phyloP scores from a whole-genome alignment of 2,113 vertebrate genomes.

The Cinclus mexicanus region DNA sequence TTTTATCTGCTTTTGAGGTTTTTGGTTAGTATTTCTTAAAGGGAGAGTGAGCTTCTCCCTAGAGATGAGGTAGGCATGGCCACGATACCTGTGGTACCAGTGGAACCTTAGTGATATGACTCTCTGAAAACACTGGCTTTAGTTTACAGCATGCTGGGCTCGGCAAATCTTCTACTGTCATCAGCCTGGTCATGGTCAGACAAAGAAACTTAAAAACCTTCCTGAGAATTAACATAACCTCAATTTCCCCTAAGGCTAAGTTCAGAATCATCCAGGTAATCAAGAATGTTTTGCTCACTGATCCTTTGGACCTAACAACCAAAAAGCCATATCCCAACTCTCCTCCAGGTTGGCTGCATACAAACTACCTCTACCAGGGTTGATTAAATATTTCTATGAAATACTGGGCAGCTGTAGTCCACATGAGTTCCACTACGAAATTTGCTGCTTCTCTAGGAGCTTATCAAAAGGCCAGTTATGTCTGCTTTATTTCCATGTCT shows the following conservation, averaged over 20 bases:
- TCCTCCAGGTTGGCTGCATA: not conserved
- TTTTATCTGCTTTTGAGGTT: not conserved
- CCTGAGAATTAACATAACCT: not conserved
- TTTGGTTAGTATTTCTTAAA: not conserved
- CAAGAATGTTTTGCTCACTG: not conserved
- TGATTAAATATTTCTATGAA: not conserved
- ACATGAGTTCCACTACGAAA: not conserved
- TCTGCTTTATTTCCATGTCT: not conserved
- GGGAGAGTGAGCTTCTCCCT: not conserved
- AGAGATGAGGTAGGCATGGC: not conserved
- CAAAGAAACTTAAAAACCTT: not conserved
- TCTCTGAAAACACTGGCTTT: not conserved
- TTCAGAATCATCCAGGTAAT: not conserved
- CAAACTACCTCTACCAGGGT: not conserved
- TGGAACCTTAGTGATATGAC: not conserved
- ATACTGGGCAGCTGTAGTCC: not conserved
- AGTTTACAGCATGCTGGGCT: not conserved
- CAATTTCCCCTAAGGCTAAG: not conserved
- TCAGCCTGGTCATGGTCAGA: not conserved
- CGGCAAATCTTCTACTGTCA: not conserved
- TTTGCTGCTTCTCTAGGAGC: not conserved
- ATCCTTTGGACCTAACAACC: not conserved
- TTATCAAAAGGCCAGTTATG: not conserved
- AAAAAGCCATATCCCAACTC: not conserved
- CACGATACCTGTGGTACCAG: not conserved